Conservation (phyloP, 2,113 vertebrate genomes). For the Serinus canaria region DNA sequence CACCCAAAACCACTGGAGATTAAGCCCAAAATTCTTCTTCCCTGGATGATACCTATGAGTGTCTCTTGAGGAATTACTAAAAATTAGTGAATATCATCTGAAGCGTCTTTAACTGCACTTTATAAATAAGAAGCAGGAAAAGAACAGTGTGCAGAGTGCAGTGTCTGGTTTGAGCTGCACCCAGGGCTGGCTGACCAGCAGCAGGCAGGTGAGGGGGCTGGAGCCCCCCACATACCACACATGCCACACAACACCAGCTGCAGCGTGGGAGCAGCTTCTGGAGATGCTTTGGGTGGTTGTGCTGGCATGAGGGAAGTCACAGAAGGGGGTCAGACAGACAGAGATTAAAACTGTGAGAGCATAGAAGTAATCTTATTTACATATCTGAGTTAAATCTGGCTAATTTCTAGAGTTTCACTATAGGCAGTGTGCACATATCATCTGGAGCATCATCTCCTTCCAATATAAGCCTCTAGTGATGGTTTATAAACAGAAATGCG, state of each 20-base stretch:
- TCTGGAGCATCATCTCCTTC: neutral
- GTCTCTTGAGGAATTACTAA: neutral
- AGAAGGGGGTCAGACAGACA: neutral
- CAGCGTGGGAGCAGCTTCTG: neutral
- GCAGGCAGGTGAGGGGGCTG: neutral
- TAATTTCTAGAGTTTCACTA: neutral
- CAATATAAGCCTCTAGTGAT: neutral
- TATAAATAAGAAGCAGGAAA: neutral
- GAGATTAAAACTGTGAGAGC: neutral
- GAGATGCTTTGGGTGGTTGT: neutral
- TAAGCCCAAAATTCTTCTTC: neutral
- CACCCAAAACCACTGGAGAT: neutral
- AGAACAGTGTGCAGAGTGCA: neutral
- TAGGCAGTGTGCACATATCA: neutral
- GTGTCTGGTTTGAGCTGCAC: neutral
- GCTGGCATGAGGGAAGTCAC: neutral
- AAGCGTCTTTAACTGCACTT: neutral
- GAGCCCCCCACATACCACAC: neutral
- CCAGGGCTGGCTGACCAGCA: neutral
- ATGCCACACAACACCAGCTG: accelerated
- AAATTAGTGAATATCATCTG: neutral
- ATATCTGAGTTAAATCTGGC: neutral
- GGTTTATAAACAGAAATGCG: neutral
- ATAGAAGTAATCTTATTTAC: neutral
- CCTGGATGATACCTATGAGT: neutral